Evolutionary conservation across 2,888 invertebrate species (phyloP), one percentile per base, ranked within the genome.

Genomic region (Cheilosia scutellata): DNA sequence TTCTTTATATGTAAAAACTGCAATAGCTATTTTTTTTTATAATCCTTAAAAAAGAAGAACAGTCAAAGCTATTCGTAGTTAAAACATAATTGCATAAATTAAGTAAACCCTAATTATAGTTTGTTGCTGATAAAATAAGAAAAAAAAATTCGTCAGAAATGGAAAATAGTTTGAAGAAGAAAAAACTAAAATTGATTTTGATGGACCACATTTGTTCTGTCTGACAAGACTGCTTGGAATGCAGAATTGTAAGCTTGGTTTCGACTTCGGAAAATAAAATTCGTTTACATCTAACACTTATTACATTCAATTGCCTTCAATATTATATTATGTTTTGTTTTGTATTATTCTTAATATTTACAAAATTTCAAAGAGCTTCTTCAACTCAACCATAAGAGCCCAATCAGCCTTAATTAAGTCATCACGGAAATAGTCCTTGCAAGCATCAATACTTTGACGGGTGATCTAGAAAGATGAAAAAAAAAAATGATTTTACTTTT

Each of bases 401-500:
- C 99, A 99, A 92, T 99, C 99, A 88, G 96, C 95, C 93, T 99
- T 99, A 91, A 96, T 93, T 90, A 99, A 95, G 93, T 99, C 99
- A 89, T 99, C 99, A 87, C 99, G 95, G 95, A 99, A 99, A 93
- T 99, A 98, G 90, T 99, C 97, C 93, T 99, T 99, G 93, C 99
- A 99, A 7, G 98, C 99, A 93, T 99, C 99, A 91, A 99, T 99
- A 87, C 98, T 98, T 91, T 98, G 97, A 72, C 99, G 95, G 66
- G 97, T 97, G 90, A 99, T 99, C 98, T 99, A 95, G 16, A 90
- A 89, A 55, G 47, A 68, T 44, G 82, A 47, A 74, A 27, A 75
- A 60, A 74, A 4, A 29, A 37, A 44, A 20, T 20, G 20, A 31
- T 72, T 66, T 16, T 37, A n/a, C 2, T 25, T 13, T 2, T 25